Base-by-base conservation (phyloP, 2,797 vertebrate genomes). In the Taeniopygia guttata region DNA sequence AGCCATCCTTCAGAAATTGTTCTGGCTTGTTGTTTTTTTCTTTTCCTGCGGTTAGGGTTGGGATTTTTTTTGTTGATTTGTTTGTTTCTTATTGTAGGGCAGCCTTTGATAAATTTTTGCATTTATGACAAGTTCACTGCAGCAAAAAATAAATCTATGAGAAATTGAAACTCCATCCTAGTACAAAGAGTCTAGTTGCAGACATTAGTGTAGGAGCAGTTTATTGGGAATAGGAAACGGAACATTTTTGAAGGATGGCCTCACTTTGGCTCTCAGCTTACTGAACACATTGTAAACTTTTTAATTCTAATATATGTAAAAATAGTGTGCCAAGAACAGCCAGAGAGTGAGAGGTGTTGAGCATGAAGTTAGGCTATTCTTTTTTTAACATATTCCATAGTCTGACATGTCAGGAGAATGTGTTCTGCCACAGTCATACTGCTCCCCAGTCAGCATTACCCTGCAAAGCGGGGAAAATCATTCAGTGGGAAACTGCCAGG, bases 191-290 rank as follows among this genome's bases (percentile, higher is more conserved):
- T 21, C 18, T 49, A 42, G 30, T 58, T 87, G 66, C 49, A 79
- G 75, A 48, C 22, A 38, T 68, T 29, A 68, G 34, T 75, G 32
- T 82, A 79, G 78, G 69, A 96, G 46, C 54, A 62, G 55, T 68
- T 87, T 63, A 16, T 38, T 87, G 74, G 62, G 81, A 95, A 27
- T 55, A 91, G 81, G 91, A 92, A 94, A 80, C 77, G 25, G 76
- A 77, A 59, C 95, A 96, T 97, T 94, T 96, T 94, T 97, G 84
- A 86, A 81, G 87, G 79, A 93, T 93, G 87, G 92, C 96, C 94
- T 97, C 95, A 94, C 96, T 90, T 96, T 94, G 96, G 96, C 96
- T 95, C 78, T 84, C 22, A 42, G 25, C 64, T 62, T 84, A 45
- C 52, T n/a, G 88, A 95, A 84, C 95, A 79, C 52, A 62, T 40